A percentile compares a stretch with the other conserved stretches of the same genome.
Conservation (phyloP, 2,888 invertebrate genomes). For the Plutella xylostella region DNA sequence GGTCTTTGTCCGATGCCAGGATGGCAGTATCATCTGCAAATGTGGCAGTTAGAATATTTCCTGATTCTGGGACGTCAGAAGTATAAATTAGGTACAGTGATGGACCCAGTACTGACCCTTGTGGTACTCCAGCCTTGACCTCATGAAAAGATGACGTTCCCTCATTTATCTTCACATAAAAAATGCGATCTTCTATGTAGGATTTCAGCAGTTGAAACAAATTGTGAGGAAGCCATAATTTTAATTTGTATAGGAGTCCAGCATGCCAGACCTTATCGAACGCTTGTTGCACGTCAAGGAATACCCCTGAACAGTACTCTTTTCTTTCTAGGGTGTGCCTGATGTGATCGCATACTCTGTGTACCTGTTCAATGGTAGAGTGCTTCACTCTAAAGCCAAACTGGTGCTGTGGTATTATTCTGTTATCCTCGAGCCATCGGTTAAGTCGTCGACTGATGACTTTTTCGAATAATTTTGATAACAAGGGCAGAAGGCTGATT, state of each 20-base stretch:
- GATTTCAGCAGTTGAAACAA: neutral
- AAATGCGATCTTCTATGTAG: slow-evolving; percentile 5
- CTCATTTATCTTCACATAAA: neutral
- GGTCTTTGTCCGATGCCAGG: slow-evolving; percentile 3
- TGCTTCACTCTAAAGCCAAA: slow-evolving; percentile 14
- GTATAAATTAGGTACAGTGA: slow-evolving; percentile 8
- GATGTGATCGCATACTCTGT: slow-evolving; percentile 15
- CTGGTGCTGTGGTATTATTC: slow-evolving; percentile 11
- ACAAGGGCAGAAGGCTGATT: neutral
- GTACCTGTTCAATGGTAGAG: slow-evolving; percentile 17
- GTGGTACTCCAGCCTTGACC: slow-evolving; percentile 5
- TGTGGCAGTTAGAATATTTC: slow-evolving; percentile 9
- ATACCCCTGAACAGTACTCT: slow-evolving; percentile 19
- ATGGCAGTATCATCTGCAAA: slow-evolving; percentile 16
- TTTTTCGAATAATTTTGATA: neutral
- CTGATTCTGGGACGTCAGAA: slow-evolving; percentile 5
- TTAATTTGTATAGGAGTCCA: slow-evolving; percentile 18
- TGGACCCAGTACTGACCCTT: slow-evolving; percentile 4
- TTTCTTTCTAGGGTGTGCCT: slow-evolving; percentile 13
- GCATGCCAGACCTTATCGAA: slow-evolving; percentile 22
- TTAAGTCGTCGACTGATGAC: neutral
- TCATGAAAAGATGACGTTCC: neutral
- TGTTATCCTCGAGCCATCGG: neutral
- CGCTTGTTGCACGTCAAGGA: slow-evolving; percentile 20
- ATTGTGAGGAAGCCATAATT: slow-evolving; percentile 10